Percentiles rank a stretch among this genome's conserved stretches.
Evolutionary conservation across 2,888 invertebrate genomes (phyloP).

Genomic region (Mactromeris polynyma): DNA sequence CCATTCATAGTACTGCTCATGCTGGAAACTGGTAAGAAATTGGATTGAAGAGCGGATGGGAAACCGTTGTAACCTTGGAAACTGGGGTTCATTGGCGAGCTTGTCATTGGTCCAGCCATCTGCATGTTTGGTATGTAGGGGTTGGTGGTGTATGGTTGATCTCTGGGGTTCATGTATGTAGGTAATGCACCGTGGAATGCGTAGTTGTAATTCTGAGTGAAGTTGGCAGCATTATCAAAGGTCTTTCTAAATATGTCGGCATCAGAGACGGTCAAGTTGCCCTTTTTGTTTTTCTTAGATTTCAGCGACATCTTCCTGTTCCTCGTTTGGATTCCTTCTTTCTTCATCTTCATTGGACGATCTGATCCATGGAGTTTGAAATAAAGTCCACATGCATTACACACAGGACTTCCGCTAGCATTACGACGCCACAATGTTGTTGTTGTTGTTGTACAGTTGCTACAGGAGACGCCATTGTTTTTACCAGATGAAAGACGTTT

Average conservation of each 20-base stretch:
- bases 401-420: slow-evolving; percentile 96
- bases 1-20: slow-evolving; percentile 27
- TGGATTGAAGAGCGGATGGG: slow-evolving; percentile 47
- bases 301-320: slow-evolving; percentile 91
- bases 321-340: slow-evolving; percentile 97
- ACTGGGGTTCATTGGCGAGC: slow-evolving; percentile 35
- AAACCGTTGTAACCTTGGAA: slow-evolving; percentile 50
- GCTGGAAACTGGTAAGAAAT: slow-evolving; percentile 52
- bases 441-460: slow-evolving; percentile 95
- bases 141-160: slow-evolving; percentile 16
- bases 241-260: slow-evolving; percentile 57
- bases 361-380: slow-evolving; percentile 94
- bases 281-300: slow-evolving; percentile 62
- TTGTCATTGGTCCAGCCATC: slow-evolving; percentile 28
- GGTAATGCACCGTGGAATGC: slow-evolving; percentile 40
- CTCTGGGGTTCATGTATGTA: slow-evolving; percentile 48
- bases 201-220: slow-evolving; percentile 47
- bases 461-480: slow-evolving; percentile 89
- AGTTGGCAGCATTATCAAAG: slow-evolving; percentile 31
- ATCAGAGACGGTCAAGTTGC: slow-evolving; percentile 59
- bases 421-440: slow-evolving; percentile 99
- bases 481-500: slow-evolving; percentile 57
- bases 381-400: slow-evolving; percentile 99
- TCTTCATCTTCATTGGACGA: slow-evolving; percentile 96
- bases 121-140: slow-evolving; percentile 45